Percentiles rank a stretch among this genome's conserved stretches.
Conservation (phyloP, 1,140 invertebrate species). For the Heliothis subflexa region DNA sequence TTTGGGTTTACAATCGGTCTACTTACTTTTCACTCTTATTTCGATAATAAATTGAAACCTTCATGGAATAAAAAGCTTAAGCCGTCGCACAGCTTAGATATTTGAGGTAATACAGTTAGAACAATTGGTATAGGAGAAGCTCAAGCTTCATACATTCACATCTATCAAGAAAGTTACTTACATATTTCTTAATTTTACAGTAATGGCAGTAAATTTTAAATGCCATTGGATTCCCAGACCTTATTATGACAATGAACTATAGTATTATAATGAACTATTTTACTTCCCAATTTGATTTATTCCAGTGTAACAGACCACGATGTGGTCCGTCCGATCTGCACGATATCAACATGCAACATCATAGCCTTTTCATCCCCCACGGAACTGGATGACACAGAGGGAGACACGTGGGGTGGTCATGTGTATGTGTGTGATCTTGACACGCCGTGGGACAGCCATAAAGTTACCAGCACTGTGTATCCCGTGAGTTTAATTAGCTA, state of each 20-base stretch:
- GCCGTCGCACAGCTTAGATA: too few relatives aligned
- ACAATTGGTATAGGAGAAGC: too few relatives aligned
- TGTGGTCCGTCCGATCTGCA: constrained; percentile 87
- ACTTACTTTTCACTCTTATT: background rate
- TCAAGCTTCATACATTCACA: too few relatives aligned
- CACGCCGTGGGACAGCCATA: constrained; percentile 93
- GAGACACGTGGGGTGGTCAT: constrained; percentile 91
- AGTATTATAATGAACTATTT: too few relatives aligned
- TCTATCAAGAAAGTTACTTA: too few relatives aligned
- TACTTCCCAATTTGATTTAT: background rate
- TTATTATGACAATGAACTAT: too few relatives aligned
- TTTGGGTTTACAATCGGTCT: background rate
- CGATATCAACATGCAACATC: constrained; percentile 92
- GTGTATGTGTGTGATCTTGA: constrained; percentile 96
- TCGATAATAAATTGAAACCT: background rate
- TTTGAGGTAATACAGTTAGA: too few relatives aligned
- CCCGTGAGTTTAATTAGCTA: constrained; percentile 76
- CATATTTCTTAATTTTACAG: too few relatives aligned
- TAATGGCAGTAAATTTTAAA: too few relatives aligned
- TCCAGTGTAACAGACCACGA: constrained; percentile 81
- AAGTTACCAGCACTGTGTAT: constrained; percentile 86
- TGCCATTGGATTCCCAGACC: too few relatives aligned
- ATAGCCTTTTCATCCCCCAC: constrained; percentile 92
- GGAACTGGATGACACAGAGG: constrained; percentile 89
- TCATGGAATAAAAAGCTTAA: too few relatives aligned